Percentiles rank a stretch among this genome's conserved stretches.
phyloP scores from a whole-genome alignment of 35 echinoderm and acorn worm species.

The Ptychodera flava region DNA sequence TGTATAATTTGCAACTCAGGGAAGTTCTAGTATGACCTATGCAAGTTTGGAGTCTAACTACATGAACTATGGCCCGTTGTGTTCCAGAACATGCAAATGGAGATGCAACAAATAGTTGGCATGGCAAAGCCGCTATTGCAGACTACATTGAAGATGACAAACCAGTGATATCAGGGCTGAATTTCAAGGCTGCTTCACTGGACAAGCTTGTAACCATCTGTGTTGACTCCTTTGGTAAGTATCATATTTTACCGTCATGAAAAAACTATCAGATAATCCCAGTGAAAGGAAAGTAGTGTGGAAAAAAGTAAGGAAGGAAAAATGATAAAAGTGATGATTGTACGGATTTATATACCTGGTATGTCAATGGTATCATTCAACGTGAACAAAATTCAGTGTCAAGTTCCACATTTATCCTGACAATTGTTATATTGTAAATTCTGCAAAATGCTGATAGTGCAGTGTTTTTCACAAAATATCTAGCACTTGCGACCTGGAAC shows the following conservation, averaged over 20 bases:
- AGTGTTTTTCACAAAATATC: too few species aligned
- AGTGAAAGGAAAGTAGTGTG: neutral
- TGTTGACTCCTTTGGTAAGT: slow-evolving; percentile 69
- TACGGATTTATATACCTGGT: neutral
- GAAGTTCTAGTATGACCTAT: too few species aligned
- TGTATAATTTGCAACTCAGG: too few species aligned
- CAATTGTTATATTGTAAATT: too few species aligned
- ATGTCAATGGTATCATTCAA: neutral
- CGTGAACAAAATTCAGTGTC: neutral
- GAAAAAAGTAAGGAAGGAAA: too few species aligned
- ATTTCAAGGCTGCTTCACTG: slow-evolving; percentile 25
- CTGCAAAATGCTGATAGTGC: too few species aligned
- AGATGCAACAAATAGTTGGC: neutral
- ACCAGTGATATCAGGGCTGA: slow-evolving; percentile 21
- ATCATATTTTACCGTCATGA: neutral
- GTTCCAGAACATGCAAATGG: neutral
- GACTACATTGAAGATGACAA: slow-evolving; percentile 54
- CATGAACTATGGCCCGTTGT: neutral
- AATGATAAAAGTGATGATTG: too few species aligned
- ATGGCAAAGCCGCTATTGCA: neutral
- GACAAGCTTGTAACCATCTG: slow-evolving; percentile 37
- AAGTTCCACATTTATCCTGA: neutral
- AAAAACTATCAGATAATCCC: neutral
- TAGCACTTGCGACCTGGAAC: too few species aligned
- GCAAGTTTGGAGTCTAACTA: too few species aligned